phyloP scores from a whole-genome alignment of 1,140 invertebrate species.

The Drosophila pandora region DNA sequence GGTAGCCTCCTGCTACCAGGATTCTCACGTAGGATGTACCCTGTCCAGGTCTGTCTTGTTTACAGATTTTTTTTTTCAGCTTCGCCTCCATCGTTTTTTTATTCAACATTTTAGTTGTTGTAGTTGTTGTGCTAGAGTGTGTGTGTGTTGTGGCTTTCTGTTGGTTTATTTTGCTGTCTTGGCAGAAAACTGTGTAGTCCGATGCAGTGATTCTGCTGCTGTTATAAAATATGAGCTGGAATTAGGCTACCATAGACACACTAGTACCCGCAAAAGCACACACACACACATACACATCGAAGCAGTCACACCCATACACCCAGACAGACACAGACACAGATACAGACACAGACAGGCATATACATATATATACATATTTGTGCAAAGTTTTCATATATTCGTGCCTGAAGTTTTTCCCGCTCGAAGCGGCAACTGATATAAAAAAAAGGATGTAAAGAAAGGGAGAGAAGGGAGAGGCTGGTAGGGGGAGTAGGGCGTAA shows the following conservation, averaged over 20 bases:
- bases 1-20: background rate
- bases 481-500: conserved; percentile 6
- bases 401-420: conserved; percentile 46
- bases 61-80: conserved; percentile 32
- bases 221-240: conserved; percentile 76
- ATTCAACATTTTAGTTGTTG: background rate
- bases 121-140: background rate
- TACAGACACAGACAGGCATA: conserved; percentile 19
- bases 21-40: conserved; percentile 38
- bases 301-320: conserved; percentile 12
- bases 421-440: conserved; percentile 42
- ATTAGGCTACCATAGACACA: conserved; percentile 62
- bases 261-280: conserved; percentile 23
- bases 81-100: conserved; percentile 7
- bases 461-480: conserved; percentile 20
- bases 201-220: conserved; percentile 77
- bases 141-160: conserved; percentile 8
- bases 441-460: conserved; percentile 7
- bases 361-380: conserved; percentile 49
- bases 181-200: conserved; percentile 58
- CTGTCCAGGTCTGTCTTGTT: conserved; percentile 50
- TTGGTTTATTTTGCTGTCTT: conserved; percentile 41
- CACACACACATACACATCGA: conserved; percentile 23
- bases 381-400: conserved; percentile 70
- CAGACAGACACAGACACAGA: background rate